These are phyloP conservation scores for Enoplosus armatus DNA, from an alignment of 2,797 vertebrate species.

Conservation along the genomic window DNA sequence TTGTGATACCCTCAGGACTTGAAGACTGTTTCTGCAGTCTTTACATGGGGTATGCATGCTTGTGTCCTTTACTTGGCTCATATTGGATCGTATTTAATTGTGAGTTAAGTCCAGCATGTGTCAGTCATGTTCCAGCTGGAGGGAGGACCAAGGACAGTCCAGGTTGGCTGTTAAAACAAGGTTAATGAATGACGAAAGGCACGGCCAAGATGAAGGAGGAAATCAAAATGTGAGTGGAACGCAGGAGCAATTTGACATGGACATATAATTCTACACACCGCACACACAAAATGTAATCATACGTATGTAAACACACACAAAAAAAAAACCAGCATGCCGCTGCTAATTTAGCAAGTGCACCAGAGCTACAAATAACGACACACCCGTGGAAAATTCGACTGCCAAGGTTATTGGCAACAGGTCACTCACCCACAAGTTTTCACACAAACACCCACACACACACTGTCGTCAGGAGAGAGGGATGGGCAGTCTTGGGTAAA, in stretches of 20 bases:
- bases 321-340: not conserved
- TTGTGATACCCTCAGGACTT: conserved; percentile 2
- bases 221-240: conserved; percentile 21
- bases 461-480: conserved; percentile 57
- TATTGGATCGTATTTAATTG: conserved; percentile 12
- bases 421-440: conserved; percentile 23
- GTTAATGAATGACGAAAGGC: conserved; percentile 52
- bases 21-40: not conserved
- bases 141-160: conserved; percentile 32
- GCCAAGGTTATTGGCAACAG: conserved; percentile 36
- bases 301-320: not conserved
- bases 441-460: conserved; percentile 12
- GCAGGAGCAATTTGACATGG: not conserved
- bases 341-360: conserved; percentile 35
- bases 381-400: conserved; percentile 36
- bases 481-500: conserved; percentile 72
- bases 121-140: conserved; percentile 45
- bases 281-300: not conserved
- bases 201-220: conserved; percentile 14
- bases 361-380: conserved; percentile 37
- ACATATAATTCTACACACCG: not conserved
- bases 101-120: conserved; percentile 35
- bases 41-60: not conserved
- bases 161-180: conserved; percentile 49
- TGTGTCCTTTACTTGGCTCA: conserved; percentile 29